Evolutionary conservation across 2,113 vertebrate species (phyloP), one percentile per base, ranked within the genome.

Genomic region (Meleagris gallopavo): DNA sequence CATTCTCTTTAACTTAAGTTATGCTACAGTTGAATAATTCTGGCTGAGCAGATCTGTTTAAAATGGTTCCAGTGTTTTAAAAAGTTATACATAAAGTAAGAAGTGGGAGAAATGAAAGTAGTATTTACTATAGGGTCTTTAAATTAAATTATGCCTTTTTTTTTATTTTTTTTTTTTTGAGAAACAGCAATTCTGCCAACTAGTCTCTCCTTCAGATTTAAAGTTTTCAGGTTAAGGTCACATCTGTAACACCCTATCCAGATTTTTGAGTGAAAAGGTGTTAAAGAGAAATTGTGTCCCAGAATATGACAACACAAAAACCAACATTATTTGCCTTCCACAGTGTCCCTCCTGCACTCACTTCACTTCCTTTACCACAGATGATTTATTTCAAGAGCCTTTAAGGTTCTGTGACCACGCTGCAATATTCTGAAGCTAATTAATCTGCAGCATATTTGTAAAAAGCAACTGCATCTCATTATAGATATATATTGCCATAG

Each of bases 401-500:
- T 96, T 73, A 94, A 81, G 36, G 55, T 90, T 67, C 77, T 82
- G 70, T 77, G 89, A 91, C 83, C 60, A 83, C 96, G 81, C 69
- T 61, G 25, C 70, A 86, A 46, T 83, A 85, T 76, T 93, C 89
- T 73, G 77, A 95, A 82, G 86, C 86, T 90, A 93, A 96, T 96
- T 95, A 94, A 95, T 95, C 83, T 88, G 60, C 19, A 67, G 61
- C 17, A 38, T 64, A 73, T 93, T 95, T 95, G 30, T 92, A 93
- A 90, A 86, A 96, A 94, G 86, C 43, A 76, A 89, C 43, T 84
- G 93, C 74, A 96, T 94, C 91, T 94, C 46, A 86, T 84, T 94
- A 93, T 45, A 78, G 83, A 93, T 94, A 95, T 92, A 74, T 71
- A 96, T 62, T 91, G 90, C 78, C 77, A 43, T 38, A 83, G 34